phyloP scores from a whole-genome alignment of 37 sponge, comb jelly and placozoan species.

The Agelas oroides region DNA sequence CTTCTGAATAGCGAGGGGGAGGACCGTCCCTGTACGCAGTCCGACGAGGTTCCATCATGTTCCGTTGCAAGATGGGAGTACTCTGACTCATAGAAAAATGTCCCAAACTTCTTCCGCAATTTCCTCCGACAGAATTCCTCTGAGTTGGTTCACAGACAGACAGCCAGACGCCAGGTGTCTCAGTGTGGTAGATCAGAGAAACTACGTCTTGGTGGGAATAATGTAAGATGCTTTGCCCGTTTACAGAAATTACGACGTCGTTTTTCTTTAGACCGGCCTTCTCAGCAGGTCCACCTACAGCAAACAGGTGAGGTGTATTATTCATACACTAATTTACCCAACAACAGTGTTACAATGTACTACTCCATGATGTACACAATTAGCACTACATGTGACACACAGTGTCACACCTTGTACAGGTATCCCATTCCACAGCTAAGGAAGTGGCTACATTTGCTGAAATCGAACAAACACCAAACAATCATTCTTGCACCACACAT shows the following conservation, averaged over 20 bases:
- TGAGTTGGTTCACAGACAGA: constrained; percentile 63
- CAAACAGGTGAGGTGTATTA: too few relatives aligned
- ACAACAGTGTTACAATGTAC: too few relatives aligned
- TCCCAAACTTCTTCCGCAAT: too few relatives aligned
- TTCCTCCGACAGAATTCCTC: too few relatives aligned
- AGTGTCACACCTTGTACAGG: too few relatives aligned
- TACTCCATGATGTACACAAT: too few relatives aligned
- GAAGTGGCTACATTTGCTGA: too few relatives aligned
- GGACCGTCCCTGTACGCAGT: background rate
- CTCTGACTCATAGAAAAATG: constrained; percentile 34
- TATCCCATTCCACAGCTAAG: too few relatives aligned
- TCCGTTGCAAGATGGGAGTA: constrained; percentile 18
- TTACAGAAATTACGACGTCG: constrained; percentile 67
- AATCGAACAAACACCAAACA: too few relatives aligned
- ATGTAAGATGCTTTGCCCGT: constrained; percentile 39
- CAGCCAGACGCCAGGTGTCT: constrained; percentile 68
- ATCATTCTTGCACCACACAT: too few relatives aligned
- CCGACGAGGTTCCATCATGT: constrained; percentile 9
- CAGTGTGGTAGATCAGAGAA: constrained; percentile 48
- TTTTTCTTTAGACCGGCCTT: constrained; percentile 69
- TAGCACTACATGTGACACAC: too few relatives aligned
- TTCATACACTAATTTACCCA: too few relatives aligned
- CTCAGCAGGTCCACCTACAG: constrained; percentile 68
- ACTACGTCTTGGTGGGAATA: constrained; percentile 61
- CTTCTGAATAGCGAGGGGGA: constrained; percentile 29